Evolutionary conservation across 1,140 invertebrate genomes (phyloP).

Genomic region (Lysiphlebus fabarum): DNA sequence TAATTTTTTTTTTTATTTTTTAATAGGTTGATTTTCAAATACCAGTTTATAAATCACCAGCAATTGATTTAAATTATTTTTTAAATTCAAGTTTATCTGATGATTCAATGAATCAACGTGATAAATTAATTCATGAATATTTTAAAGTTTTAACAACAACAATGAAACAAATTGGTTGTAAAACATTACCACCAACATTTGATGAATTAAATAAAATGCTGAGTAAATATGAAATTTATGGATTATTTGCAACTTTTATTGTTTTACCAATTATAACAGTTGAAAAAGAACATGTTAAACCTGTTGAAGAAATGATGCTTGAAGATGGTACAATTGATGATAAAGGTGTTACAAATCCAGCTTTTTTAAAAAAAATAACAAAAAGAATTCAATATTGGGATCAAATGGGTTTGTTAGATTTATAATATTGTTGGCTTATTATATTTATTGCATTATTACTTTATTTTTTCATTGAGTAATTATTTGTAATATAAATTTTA

Average conservation of each 20-base stretch:
- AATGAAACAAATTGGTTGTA: constrained; percentile 45
- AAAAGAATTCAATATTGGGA: constrained; percentile 38
- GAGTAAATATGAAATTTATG: constrained; percentile 35
- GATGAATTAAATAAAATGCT: constrained; percentile 41
- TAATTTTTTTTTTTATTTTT: constrained; percentile 25
- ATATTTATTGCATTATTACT: no score
- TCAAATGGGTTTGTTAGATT: constrained; percentile 35
- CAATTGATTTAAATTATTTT: constrained; percentile 57
- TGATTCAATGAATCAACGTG: constrained; percentile 39
- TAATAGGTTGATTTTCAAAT: constrained; percentile 61
- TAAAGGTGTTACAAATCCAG: constrained; percentile 23
- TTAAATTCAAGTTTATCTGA: constrained; percentile 48
- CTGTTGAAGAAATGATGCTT: constrained; percentile 36
- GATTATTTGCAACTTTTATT: constrained; percentile 33
- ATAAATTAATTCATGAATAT: constrained; percentile 50
- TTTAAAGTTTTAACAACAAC: constrained; percentile 35
- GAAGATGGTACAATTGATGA: constrained; percentile 20
- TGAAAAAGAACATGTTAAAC: constrained; percentile 31
- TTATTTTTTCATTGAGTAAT: no score
- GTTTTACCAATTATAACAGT: constrained; percentile 38
- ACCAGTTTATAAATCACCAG: constrained; percentile 49
- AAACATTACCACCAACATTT: constrained; percentile 46
- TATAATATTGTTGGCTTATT: no score
- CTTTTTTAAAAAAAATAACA: constrained; percentile 28
- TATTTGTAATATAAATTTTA: no score